These are phyloP conservation scores for Lithobius niger DNA, from an alignment of 1,140 invertebrate genomes.

Conservation along the genomic window DNA sequence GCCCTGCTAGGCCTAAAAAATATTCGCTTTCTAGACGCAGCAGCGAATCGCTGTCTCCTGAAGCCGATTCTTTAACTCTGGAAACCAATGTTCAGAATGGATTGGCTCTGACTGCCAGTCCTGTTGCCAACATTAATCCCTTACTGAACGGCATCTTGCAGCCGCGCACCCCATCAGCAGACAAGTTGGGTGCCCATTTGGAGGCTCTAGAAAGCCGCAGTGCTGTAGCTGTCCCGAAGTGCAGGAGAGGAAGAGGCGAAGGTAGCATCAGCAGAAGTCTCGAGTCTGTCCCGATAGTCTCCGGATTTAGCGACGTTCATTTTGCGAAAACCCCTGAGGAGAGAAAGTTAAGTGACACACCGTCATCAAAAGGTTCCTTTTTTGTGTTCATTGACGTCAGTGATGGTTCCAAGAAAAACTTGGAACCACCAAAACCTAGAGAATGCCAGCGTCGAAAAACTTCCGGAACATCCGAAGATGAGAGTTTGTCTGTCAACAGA, in stretches of 20 bases:
- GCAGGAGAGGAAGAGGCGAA: not conserved
- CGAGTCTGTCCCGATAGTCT: not conserved
- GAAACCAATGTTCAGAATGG: not conserved
- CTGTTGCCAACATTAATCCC: not conserved
- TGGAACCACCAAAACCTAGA: not conserved
- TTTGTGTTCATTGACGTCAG: slow-evolving; percentile 2
- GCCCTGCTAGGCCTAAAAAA: not conserved
- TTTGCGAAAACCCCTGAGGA: not conserved
- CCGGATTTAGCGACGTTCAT: not conserved
- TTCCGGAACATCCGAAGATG: not conserved
- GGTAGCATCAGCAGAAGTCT: not conserved
- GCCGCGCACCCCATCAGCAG: too few relatives aligned
- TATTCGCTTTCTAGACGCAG: not conserved
- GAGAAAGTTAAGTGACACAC: not conserved
- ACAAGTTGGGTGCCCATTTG: too few relatives aligned
- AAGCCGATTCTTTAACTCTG: slow-evolving; percentile 3
- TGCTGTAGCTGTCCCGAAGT: too few relatives aligned
- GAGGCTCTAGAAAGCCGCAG: too few relatives aligned
- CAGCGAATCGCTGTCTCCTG: slow-evolving; percentile 2
- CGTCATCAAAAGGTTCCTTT: not conserved
- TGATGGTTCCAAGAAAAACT: not conserved
- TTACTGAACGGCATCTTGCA: too few relatives aligned
- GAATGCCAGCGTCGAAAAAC: not conserved
- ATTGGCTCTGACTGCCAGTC: too few relatives aligned
- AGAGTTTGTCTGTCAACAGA: not conserved